phyloP scores from a whole-genome alignment of 2,888 invertebrate species.

The Hirtodrosophila trivittata region DNA sequence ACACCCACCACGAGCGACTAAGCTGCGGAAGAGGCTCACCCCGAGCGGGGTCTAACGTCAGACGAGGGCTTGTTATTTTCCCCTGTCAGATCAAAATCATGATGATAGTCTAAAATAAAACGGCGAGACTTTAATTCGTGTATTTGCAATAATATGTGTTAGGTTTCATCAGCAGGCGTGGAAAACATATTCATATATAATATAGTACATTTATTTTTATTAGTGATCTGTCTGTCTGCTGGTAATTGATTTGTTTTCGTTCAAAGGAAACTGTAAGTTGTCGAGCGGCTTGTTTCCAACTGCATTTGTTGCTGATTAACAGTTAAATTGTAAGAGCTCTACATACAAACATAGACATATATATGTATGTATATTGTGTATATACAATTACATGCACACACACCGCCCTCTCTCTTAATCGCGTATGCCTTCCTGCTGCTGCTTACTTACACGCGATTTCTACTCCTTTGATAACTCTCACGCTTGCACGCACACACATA shows the following conservation, averaged over 20 bases:
- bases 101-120: constrained; percentile 38
- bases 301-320: constrained; percentile 64
- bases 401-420: constrained; percentile 38
- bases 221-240: constrained; percentile 30
- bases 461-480: constrained; percentile 43
- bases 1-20: constrained; percentile 21
- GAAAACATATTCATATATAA: constrained; percentile 12
- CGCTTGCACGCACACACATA: constrained; percentile 7
- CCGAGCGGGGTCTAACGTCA: constrained; percentile 2
- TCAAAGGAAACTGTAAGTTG: constrained; percentile 35
- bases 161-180: constrained; percentile 62
- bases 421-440: constrained; percentile 6
- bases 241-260: constrained; percentile 57
- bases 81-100: constrained; percentile 36
- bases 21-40: neutral
- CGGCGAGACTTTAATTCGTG: constrained; percentile 38
- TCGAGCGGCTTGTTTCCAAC: constrained; percentile 57
- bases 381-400: neutral
- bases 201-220: constrained; percentile 23
- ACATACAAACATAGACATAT: constrained; percentile 13
- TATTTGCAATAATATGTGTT: constrained; percentile 38
- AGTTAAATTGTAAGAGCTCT: constrained; percentile 38
- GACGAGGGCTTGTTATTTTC: constrained; percentile 41
- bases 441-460: constrained; percentile 54
- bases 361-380: neutral